These are phyloP conservation scores for Xiphydria camelus DNA, from an alignment of 2,888 invertebrate genomes.

Conservation along the genomic window DNA sequence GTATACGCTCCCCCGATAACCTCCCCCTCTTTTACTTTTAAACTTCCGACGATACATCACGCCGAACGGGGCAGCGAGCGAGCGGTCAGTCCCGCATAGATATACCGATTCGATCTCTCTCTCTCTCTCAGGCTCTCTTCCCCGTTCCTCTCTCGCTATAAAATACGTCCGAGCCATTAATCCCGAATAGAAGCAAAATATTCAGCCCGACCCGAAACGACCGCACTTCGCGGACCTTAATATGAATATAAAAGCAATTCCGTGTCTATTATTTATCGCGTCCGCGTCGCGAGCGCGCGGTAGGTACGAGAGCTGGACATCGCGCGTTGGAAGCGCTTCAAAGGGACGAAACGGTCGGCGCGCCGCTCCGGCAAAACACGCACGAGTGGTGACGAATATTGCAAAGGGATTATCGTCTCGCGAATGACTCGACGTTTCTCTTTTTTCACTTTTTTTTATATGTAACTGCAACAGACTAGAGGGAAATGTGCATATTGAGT, in stretches of 20 bases:
- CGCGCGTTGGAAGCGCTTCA: constrained; percentile 33
- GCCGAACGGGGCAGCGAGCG: constrained; percentile 34
- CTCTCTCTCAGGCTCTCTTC: too few species aligned
- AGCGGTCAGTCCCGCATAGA: constrained; percentile 46
- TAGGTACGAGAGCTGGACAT: too few species aligned
- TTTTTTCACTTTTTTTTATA: too few species aligned
- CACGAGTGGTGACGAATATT: constrained; percentile 25
- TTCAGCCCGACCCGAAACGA: constrained; percentile 39
- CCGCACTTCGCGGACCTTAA: constrained; percentile 42
- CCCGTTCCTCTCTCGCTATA: constrained; percentile 46
- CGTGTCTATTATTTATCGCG: constrained; percentile 53
- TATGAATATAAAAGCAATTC: constrained; percentile 57
- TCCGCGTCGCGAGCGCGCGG: too few species aligned
- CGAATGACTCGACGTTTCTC: too few species aligned
- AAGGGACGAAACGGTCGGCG: too few species aligned
- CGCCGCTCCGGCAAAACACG: constrained; percentile 26
- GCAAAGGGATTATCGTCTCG: constrained; percentile 46
- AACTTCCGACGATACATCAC: constrained; percentile 54
- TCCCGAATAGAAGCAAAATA: constrained; percentile 56
- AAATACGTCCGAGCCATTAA: constrained; percentile 58
- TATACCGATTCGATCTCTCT: background rate
- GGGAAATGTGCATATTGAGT: too few species aligned
- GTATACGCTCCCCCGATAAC: constrained; percentile 18
- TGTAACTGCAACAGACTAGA: too few species aligned
- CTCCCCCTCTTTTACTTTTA: constrained; percentile 48